Evolutionary conservation across 2,797 vertebrate species (phyloP).

Genomic region (Poecilia velifera): DNA sequence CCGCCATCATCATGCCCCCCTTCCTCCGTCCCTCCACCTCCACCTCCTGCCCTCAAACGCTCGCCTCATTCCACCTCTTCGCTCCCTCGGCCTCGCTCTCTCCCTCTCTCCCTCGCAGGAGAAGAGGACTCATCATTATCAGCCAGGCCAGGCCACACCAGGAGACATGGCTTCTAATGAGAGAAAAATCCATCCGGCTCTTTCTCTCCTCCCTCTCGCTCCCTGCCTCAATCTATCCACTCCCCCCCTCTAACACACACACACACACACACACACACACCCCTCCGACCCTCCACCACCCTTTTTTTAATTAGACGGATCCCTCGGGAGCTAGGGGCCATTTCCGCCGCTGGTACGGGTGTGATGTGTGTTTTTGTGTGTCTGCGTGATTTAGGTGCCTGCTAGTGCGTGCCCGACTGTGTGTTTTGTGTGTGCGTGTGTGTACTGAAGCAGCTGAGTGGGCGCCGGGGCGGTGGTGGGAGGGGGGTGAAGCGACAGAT

Average conservation of each 20-base stretch:
- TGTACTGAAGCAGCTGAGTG: conserved; percentile 73
- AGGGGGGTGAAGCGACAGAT: conserved; percentile 81
- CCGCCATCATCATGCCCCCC: conserved; percentile 21
- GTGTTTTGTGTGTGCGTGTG: conserved; percentile 49
- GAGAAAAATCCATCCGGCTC: conserved; percentile 83
- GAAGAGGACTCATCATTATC: conserved; percentile 82
- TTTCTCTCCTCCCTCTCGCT: conserved; percentile 48
- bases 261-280: not conserved
- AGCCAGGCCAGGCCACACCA: conserved; percentile 82
- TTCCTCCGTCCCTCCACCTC: conserved; percentile 43
- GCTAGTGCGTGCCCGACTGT: conserved; percentile 45
- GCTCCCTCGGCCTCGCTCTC: conserved; percentile 38
- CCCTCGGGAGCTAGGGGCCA: conserved; percentile 83
- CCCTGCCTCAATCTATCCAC: conserved; percentile 68
- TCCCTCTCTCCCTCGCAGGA: conserved; percentile 56
- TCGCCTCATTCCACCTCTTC: conserved; percentile 56
- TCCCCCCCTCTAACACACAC: conserved; percentile 28
- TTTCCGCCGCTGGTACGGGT: conserved; percentile 81
- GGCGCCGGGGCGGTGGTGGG: conserved; percentile 66
- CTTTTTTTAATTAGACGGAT: conserved; percentile 85
- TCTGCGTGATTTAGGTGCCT: conserved; percentile 71
- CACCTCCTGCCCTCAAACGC: conserved; percentile 52
- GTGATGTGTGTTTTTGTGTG: conserved; percentile 75
- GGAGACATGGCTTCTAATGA: conserved; percentile 85
- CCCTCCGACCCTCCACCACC: conserved; percentile 40